Evolutionary conservation across 2,888 invertebrate species (phyloP), one percentile per base, ranked within the genome.

Genomic region (Xestia rhomboidea): DNA sequence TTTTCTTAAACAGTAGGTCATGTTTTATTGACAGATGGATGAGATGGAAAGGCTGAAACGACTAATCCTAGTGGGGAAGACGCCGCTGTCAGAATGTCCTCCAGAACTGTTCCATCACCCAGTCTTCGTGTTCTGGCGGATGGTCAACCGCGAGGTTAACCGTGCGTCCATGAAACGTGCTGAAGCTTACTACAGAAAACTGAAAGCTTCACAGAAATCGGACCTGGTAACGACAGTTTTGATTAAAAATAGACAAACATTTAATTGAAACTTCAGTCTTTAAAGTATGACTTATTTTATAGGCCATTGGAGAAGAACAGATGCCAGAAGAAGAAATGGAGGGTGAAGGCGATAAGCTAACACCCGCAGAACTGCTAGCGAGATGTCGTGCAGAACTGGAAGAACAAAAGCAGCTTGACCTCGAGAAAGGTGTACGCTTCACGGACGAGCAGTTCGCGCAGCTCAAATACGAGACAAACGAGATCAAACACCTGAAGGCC

Each of bases 21-120:
- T 81, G 63, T 69, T 88, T 73, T 77, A 72, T 86, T 89, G 81
- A 70, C 92, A 97, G 97, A 95, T 96, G 88, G 97, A 97, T 89
- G 98, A 98, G 93, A 97, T 97, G 95, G 97, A 98, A 91, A 95
- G 98, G 76, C 97, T 98, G 83, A 98, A 98, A 91, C 97, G 97
- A 83, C 95, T 98, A 83, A 97, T 98, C 77, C 95, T 98, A 44
- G 97, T 97, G 68, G 98, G 98, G 49, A 97, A 97, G 90, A 97
- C 98, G 67, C 97, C 98, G 0, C 93, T 98, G 57, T 97, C 97
- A 84, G 97, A 98, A 86, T 98, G 98, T 67, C 98, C 98, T 0
- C 96, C 97, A 6, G 98, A 98, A 89, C 95, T 98, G 91, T 97
- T 96, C 87, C 95, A 97, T 80, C 98, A 98, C 92, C 98, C 98